Percentiles rank a stretch among this genome's conserved stretches.
Evolutionary conservation across 2,113 vertebrate species (phyloP).

Genomic region (Galemys pyrenaicus): DNA sequence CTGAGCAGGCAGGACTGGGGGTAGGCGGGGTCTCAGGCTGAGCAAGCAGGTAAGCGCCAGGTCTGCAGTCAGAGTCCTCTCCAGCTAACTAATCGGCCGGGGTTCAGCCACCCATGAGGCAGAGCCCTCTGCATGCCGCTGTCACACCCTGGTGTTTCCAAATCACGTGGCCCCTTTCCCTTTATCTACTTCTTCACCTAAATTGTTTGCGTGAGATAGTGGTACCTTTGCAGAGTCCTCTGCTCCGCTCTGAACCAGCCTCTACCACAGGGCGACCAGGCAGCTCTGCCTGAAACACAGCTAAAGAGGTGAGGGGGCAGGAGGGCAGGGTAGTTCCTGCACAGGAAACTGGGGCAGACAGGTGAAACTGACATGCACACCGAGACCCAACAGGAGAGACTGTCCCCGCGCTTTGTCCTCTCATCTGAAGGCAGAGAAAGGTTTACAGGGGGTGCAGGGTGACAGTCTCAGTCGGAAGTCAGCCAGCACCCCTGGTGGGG

Average conservation of each 20-base stretch:
- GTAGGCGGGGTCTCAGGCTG: neutral
- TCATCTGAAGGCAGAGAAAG: neutral
- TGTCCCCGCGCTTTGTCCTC: neutral
- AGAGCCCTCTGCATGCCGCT: neutral
- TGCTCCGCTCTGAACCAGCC: neutral
- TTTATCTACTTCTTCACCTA: neutral
- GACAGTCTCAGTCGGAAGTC: neutral
- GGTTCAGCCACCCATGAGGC: neutral
- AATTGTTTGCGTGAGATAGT: neutral
- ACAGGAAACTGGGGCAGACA: neutral
- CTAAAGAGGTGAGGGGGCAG: neutral
- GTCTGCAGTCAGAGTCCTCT: neutral
- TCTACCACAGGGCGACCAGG: neutral
- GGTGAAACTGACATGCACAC: neutral
- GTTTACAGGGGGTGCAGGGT: neutral
- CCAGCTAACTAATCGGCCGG: neutral
- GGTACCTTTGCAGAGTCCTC: neutral
- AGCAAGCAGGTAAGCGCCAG: neutral
- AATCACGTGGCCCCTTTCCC: neutral
- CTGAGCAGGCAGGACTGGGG: neutral
- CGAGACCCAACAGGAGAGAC: neutral
- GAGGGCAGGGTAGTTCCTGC: neutral
- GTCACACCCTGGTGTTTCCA: neutral
- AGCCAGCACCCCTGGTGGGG: neutral
- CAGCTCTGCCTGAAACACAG: neutral